Conservation (phyloP, 1,140 invertebrate species). For the Doryteuthis pealeii region DNA sequence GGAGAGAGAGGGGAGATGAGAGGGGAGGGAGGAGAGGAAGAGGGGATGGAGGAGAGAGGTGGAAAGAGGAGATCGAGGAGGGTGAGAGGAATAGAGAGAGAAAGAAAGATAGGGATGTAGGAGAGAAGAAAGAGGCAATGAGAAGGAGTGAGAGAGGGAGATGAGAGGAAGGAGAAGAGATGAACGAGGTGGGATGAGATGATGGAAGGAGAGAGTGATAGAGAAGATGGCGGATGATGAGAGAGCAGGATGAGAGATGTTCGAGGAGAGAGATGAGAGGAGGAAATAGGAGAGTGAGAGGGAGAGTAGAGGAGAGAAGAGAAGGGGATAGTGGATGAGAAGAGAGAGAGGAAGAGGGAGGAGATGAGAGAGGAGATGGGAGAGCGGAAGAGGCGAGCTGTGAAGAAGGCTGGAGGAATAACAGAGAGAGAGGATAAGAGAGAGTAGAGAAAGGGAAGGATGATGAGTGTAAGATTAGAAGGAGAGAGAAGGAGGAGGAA, state of each 20-base stretch:
- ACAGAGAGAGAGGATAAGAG: no score
- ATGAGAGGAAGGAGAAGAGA: background rate
- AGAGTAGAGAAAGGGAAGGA: no score
- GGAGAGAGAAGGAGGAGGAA: no score
- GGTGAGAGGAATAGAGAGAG: background rate
- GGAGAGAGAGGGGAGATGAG: background rate
- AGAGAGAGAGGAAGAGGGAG: background rate
- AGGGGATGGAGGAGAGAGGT: no score
- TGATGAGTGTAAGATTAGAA: no score
- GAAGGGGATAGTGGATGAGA: background rate
- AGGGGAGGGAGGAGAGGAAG: no score
- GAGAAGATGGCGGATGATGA: background rate
- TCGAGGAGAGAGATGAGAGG: background rate
- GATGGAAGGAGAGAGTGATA: background rate
- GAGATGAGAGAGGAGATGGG: background rate
- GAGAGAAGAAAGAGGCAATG: background rate
- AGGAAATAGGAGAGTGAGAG: background rate
- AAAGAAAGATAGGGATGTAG: background rate
- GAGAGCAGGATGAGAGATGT: no score
- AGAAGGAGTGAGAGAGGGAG: background rate
- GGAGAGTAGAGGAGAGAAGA: background rate
- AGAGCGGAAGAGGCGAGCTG: background rate
- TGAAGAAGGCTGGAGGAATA: background rate
- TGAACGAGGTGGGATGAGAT: background rate
- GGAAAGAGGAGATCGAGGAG: no score